These are phyloP conservation scores for Halictus rubicundus DNA, from an alignment of 1,140 invertebrate species.

Conservation along the genomic window DNA sequence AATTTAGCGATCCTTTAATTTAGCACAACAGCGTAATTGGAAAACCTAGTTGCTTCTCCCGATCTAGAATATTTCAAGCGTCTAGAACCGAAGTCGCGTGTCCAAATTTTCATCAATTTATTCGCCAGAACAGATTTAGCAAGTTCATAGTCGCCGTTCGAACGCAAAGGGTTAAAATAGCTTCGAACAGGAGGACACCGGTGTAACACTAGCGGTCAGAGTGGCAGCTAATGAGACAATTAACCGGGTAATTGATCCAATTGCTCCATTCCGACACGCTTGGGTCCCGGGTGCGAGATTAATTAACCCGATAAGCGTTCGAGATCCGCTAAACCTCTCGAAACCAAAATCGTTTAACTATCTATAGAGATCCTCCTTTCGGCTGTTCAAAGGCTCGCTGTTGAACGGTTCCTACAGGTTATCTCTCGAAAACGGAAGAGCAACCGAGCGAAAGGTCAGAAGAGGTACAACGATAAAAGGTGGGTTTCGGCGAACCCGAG, in stretches of 20 bases:
- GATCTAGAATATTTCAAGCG: no score
- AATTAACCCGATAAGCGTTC: not conserved
- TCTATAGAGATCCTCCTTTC: not conserved
- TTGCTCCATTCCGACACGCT: slow-evolving; percentile 8
- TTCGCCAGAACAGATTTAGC: no score
- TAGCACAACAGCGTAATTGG: no score
- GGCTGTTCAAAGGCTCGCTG: not conserved
- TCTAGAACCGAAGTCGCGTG: no score
- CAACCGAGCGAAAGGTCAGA: not conserved
- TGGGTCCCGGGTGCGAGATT: not conserved
- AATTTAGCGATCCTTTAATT: no score
- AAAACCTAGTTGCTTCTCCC: no score
- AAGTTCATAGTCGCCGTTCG: no score
- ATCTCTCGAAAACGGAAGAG: not conserved
- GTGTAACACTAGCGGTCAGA: not conserved
- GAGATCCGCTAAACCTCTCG: not conserved
- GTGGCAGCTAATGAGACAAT: slow-evolving; percentile 10
- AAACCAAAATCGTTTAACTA: not conserved
- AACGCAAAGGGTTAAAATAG: no score
- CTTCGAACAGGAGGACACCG: no score
- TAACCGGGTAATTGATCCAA: slow-evolving; percentile 45
- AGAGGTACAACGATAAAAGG: slow-evolving; percentile 9
- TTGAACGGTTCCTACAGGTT: not conserved
- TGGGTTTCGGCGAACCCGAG: slow-evolving; percentile 27
- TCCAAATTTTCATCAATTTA: no score